These are phyloP conservation scores for Tenthredo livida DNA, from an alignment of 2,888 invertebrate species.

Conservation along the genomic window DNA sequence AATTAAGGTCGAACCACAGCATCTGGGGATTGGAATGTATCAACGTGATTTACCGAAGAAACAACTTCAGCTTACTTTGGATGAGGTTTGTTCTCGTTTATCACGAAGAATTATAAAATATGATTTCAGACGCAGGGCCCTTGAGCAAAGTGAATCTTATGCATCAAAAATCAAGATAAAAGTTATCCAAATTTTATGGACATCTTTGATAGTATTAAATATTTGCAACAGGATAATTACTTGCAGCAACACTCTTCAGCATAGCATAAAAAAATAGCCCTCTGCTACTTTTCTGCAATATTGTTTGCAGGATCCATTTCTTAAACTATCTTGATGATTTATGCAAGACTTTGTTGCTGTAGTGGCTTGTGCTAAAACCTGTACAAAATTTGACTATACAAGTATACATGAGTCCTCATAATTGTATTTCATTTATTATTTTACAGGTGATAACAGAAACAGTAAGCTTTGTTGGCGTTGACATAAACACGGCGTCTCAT, in stretches of 20 bases:
- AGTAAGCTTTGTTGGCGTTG: conserved; percentile 96
- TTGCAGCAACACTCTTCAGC: background rate
- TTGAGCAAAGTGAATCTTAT: background rate
- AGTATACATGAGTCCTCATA: background rate
- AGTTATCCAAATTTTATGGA: background rate
- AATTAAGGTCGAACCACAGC: conserved; percentile 95
- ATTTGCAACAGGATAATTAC: background rate
- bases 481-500: conserved; percentile 92
- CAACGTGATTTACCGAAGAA: conserved; percentile 94
- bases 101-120: background rate
- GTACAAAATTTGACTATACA: background rate
- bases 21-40: conserved; percentile 97
- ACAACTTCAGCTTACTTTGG: conserved; percentile 86
- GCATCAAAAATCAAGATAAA: background rate
- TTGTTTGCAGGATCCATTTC: background rate
- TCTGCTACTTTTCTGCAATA: background rate
- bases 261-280: background rate
- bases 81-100: conserved; percentile 79
- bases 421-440: background rate
- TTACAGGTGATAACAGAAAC: conserved; percentile 88
- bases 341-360: background rate
- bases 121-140: background rate
- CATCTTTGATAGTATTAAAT: too few species aligned
- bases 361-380: too few species aligned
- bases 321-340: background rate